Conservation (phyloP, 2,888 invertebrate genomes). For the Cremastinae sp. region DNA sequence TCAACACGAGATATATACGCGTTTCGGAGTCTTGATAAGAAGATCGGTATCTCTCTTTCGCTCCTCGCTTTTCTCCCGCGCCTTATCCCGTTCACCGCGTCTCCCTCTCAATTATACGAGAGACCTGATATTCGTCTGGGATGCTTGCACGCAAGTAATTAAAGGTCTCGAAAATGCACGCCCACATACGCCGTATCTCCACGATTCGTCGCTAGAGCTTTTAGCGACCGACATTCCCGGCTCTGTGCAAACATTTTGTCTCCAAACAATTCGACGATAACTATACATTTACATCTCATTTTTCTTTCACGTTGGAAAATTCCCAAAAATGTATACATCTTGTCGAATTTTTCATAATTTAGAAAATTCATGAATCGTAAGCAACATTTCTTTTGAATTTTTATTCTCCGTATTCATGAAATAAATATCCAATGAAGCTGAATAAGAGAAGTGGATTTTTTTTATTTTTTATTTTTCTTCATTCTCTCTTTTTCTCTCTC, state of each 20-base stretch:
- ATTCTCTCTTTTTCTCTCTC: not conserved
- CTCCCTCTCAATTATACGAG: conserved; percentile 24
- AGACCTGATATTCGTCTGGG: conserved; percentile 44
- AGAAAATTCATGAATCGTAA: not conserved
- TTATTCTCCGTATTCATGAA: no score
- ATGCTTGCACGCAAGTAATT: conserved; percentile 58
- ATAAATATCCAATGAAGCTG: conserved; percentile 26
- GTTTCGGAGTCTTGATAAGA: conserved; percentile 47
- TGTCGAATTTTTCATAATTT: not conserved
- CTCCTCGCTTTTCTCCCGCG: conserved; percentile 13
- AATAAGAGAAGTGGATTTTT: conserved; percentile 21
- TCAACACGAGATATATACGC: conserved; percentile 39
- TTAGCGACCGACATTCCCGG: not conserved
- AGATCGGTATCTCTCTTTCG: conserved; percentile 31
- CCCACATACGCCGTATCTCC: conserved; percentile 5
- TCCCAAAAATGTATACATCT: no score
- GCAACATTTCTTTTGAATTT: no score
- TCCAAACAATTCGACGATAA: no score
- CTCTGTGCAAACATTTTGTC: no score
- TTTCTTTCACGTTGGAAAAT: no score
- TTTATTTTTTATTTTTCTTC: conserved; percentile 15
- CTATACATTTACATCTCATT: no score
- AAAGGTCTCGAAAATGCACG: conserved; percentile 38
- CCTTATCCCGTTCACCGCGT: conserved; percentile 2
- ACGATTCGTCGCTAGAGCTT: conserved; percentile 17